phyloP scores from a whole-genome alignment of 1,140 invertebrate species.

The Pissodes strobi region DNA sequence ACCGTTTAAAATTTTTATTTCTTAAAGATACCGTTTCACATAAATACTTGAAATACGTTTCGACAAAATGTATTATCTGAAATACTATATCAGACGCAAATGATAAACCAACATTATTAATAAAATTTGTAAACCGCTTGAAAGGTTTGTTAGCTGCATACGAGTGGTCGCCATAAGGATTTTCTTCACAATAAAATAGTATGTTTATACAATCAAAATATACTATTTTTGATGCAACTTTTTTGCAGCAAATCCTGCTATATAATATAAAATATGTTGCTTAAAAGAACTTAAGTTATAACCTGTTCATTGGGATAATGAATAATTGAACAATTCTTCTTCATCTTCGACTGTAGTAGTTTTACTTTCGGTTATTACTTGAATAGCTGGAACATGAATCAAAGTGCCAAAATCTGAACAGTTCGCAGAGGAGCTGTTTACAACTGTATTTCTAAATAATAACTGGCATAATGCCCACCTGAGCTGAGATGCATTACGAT shows the following conservation, averaged over 20 bases:
- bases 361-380: conserved; percentile 8
- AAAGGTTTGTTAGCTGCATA: too few relatives aligned
- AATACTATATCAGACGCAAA: too few relatives aligned
- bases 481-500: conserved; percentile 20
- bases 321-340: neutral
- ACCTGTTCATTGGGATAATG: neutral
- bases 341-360: neutral
- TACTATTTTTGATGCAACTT: too few relatives aligned
- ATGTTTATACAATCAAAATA: too few relatives aligned
- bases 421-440: conserved; percentile 3
- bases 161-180: too few relatives aligned
- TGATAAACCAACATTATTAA: too few relatives aligned
- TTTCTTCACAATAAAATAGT: too few relatives aligned
- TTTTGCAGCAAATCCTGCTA: conserved; percentile 13
- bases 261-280: conserved; percentile 14
- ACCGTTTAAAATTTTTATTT: too few relatives aligned
- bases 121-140: too few relatives aligned
- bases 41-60: too few relatives aligned
- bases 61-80: too few relatives aligned
- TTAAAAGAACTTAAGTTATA: conserved; percentile 11
- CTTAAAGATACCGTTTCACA: too few relatives aligned
- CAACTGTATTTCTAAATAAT: conserved; percentile 14
- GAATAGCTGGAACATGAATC: conserved; percentile 8
- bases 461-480: conserved; percentile 18
- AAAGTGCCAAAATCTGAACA: conserved; percentile 7